Evolutionary conservation across 1,140 invertebrate genomes (phyloP), one percentile per base, ranked within the genome.

Genomic region (Conopomorpha cramerella): DNA sequence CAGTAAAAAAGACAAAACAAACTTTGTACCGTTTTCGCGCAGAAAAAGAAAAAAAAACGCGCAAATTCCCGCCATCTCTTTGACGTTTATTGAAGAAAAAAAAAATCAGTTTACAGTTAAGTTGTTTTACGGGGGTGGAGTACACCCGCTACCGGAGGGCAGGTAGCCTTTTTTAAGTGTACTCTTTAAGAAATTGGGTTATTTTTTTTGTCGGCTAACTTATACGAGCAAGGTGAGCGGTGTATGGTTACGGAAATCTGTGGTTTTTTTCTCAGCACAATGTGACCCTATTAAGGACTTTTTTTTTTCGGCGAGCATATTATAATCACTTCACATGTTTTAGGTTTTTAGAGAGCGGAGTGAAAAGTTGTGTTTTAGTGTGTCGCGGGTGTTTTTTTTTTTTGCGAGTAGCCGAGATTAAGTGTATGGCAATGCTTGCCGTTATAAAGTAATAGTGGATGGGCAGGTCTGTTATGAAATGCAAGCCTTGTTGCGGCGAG

Each of bases 231-330:
- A 68, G 65, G 67, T 66, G 64, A 70, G 46, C 58, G 55, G 62
- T 58, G 50, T 71, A 55, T 45, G 49, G 60, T 71, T 73, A 71
- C 68, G 68, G 68, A 68, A 67, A 66, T 59, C 46, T 34, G 48
- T 40, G 48, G 48, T 51, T 73, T 66, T 71, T 66, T 62, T 52
- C 45, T 23, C 15, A 38, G 30, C 32, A 50, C 47, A 33, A 44
- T 55, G 51, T 55, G 55, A 58, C 58, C 64, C 55, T 64, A 65
- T 65, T 56, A 59, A 56, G 43, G 37, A 45, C 41, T 47, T 57
- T 64, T 63, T 65, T 59, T 46, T 36, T 39, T 33, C 16, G 31
- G 15, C 26, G n/a, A n/a, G n/a, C n/a, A n/a, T n/a, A n/a, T n/a
- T 45, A 47, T 60, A 60, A 67, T 66, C 66, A 46, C 43, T 65